Conservation (phyloP, 2,888 invertebrate species). For the Drosophila meridionalis region DNA sequence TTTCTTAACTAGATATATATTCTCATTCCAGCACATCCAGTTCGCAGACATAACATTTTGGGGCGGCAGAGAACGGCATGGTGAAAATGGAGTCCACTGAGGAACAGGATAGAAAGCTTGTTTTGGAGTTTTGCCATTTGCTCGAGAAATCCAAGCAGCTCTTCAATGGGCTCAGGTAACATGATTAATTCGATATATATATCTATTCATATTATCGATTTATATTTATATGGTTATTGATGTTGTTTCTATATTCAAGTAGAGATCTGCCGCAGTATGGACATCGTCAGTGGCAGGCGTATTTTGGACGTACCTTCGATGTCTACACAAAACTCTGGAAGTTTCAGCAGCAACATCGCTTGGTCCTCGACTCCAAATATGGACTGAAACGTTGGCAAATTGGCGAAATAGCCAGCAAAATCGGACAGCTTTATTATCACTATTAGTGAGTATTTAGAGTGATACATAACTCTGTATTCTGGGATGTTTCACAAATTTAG, state of each 20-base stretch:
- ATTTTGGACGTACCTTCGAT: constrained; percentile 98
- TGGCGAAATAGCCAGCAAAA: constrained; percentile 99
- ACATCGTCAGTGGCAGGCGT: constrained; percentile 98
- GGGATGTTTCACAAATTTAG: too few species aligned
- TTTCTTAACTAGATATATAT: not conserved
- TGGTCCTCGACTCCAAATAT: constrained; percentile 95
- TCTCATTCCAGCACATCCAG: constrained; percentile 75
- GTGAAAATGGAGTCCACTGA: constrained; percentile 93
- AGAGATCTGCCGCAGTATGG: constrained; percentile 98
- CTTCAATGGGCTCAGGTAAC: constrained; percentile 96
- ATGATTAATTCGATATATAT: not conserved
- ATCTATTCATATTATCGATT: not conserved
- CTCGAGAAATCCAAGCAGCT: constrained; percentile 98
- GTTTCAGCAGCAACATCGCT: constrained; percentile 98
- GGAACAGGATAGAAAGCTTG: constrained; percentile 95
- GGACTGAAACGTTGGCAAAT: constrained; percentile 99
- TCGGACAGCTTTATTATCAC: constrained; percentile 99
- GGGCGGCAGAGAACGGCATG: constrained; percentile 86
- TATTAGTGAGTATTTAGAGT: constrained; percentile 92
- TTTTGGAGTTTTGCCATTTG: constrained; percentile 97
- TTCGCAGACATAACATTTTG: constrained; percentile 83
- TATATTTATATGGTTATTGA: not conserved
- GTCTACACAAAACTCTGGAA: constrained; percentile 99
- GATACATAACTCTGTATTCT: too few species aligned
- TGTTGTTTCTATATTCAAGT: constrained; percentile 72